Percentiles rank a stretch among this genome's conserved stretches.
Evolutionary conservation across 1,140 invertebrate genomes (phyloP).

Genomic region (Trichomalopsis sarcophagae): DNA sequence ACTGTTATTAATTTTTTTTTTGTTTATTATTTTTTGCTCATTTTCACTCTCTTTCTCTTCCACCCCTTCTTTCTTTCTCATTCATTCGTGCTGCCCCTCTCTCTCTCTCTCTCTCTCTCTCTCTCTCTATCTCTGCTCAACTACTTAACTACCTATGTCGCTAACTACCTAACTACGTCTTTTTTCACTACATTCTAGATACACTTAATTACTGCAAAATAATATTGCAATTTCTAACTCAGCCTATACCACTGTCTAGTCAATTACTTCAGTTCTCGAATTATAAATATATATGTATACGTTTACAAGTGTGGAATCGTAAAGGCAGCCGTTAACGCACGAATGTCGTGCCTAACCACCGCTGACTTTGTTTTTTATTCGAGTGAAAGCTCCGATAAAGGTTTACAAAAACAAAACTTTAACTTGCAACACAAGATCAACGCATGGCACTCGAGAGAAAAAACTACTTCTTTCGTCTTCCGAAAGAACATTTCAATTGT

Average conservation of each 20-base stretch:
- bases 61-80: background rate
- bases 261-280: conserved; percentile 30
- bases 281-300: conserved; percentile 36
- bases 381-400: conserved; percentile 41
- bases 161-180: conserved; percentile 50
- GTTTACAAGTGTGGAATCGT: conserved; percentile 38
- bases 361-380: conserved; percentile 36
- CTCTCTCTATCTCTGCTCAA: conserved; percentile 22
- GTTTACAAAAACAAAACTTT: conserved; percentile 29
- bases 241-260: conserved; percentile 38
- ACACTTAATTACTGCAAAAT: conserved; percentile 52
- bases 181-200: conserved; percentile 39
- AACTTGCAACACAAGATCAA: conserved; percentile 36
- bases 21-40: conserved; percentile 36
- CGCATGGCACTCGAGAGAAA: conserved; percentile 50
- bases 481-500: conserved; percentile 1
- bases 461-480: conserved; percentile 8
- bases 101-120: conserved; percentile 28
- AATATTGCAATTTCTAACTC: conserved; percentile 49
- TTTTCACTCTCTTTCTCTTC: conserved; percentile 1
- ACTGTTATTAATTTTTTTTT: conserved; percentile 34
- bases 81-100: conserved; percentile 5
- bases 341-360: conserved; percentile 37
- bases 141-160: conserved; percentile 46
- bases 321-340: conserved; percentile 21